A percentile compares a stretch with the other conserved stretches of the same genome.
These are phyloP conservation scores for Hormaphis cornu DNA, from an alignment of 1,140 invertebrate species.

Conservation along the genomic window DNA sequence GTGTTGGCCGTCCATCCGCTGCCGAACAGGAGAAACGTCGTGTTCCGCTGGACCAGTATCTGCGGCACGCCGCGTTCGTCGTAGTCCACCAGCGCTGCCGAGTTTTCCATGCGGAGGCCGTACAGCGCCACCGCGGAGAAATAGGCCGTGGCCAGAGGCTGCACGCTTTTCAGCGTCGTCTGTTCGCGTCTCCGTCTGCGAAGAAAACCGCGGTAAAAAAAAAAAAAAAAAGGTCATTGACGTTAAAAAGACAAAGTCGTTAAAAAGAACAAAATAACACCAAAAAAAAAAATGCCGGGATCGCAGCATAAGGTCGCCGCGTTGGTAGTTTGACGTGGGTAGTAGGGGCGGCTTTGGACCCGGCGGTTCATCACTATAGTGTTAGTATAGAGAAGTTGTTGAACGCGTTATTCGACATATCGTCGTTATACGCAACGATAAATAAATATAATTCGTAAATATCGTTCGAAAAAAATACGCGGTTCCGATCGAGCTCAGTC, in stretches of 20 bases:
- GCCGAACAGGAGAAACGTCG: constrained; percentile 65
- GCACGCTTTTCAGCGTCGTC: not conserved
- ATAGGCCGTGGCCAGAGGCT: not conserved
- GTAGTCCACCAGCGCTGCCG: constrained; percentile 38
- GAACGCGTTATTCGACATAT: too few species aligned
- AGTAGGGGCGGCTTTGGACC: too few species aligned
- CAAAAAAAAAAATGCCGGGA: too few species aligned
- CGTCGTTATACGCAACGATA: too few species aligned
- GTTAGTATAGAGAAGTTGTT: too few species aligned
- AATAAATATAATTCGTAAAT: too few species aligned
- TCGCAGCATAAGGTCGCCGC: too few species aligned
- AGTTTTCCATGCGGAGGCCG: constrained; percentile 33
- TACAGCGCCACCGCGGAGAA: constrained; percentile 9
- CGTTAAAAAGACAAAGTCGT: not conserved
- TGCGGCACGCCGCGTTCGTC: constrained; percentile 56
- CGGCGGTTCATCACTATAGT: too few species aligned
- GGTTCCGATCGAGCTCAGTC: too few species aligned
- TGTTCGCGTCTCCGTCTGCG: not conserved
- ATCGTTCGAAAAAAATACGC: too few species aligned
- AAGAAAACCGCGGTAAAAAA: too few species aligned
- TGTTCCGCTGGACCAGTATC: constrained; percentile 50
- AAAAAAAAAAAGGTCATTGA: not conserved
- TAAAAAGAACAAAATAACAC: not conserved
- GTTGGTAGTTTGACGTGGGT: too few species aligned
- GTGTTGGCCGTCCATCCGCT: constrained; percentile 55